phyloP scores from a whole-genome alignment of 2,113 vertebrate species.

The Salminus brasiliensis region DNA sequence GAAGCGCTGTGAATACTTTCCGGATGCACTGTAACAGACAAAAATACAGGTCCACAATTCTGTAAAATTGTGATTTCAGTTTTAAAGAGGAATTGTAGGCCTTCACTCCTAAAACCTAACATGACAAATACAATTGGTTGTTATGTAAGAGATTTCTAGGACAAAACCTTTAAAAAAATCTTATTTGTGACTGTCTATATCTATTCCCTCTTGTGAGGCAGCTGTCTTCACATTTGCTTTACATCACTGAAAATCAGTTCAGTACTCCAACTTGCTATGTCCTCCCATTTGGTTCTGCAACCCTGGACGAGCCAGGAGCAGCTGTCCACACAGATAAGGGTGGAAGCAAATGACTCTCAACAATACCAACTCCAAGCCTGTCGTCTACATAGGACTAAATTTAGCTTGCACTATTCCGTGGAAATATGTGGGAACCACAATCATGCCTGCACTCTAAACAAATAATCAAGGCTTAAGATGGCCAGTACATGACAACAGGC shows the following conservation, averaged over 20 bases:
- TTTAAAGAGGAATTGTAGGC: no score
- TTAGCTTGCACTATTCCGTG: not conserved
- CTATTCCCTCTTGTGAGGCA: not conserved
- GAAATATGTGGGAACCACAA: not conserved
- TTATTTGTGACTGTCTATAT: not conserved
- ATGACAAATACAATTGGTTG: not conserved
- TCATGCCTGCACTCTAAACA: not conserved
- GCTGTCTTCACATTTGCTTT: not conserved
- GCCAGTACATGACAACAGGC: not conserved
- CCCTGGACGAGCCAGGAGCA: not conserved
- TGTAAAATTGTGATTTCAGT: no score
- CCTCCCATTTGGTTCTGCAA: not conserved
- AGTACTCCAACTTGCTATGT: not conserved
- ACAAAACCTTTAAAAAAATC: not conserved
- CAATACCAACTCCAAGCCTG: constrained; percentile 9
- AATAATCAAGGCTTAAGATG: not conserved
- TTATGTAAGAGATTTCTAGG: not conserved
- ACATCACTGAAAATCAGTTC: constrained; percentile 6
- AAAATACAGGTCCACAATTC: no score
- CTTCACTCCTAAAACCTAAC: no score
- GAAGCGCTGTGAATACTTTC: no score
- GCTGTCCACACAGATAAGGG: constrained; percentile 14
- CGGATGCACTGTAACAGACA: no score
- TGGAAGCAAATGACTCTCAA: not conserved
- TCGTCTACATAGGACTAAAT: constrained; percentile 5